Conservation (phyloP, 2,888 invertebrate genomes). For the Aricia artaxerxes region DNA sequence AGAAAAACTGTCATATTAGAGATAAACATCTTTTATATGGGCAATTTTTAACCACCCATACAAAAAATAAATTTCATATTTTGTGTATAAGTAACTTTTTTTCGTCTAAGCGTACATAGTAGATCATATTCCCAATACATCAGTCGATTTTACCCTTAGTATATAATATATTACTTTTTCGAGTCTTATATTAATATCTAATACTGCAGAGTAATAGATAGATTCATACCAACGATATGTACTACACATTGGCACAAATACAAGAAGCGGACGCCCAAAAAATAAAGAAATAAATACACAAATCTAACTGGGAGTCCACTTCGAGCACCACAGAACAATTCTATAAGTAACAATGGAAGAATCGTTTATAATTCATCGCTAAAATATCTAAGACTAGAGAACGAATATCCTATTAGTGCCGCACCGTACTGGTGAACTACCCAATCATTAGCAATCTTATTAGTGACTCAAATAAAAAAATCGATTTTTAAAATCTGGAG, state of each 20-base stretch:
- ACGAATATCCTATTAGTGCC: slow-evolving; percentile 47
- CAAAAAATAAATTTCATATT: too few species aligned
- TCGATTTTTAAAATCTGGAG: slow-evolving; percentile 35
- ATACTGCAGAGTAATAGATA: slow-evolving; percentile 74
- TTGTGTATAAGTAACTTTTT: too few species aligned
- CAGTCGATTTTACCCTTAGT: too few species aligned
- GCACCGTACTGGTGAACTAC: slow-evolving; percentile 45
- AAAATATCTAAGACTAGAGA: slow-evolving; percentile 73
- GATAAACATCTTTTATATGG: too few species aligned
- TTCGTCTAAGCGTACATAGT: too few species aligned
- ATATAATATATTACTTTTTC: slow-evolving; percentile 52
- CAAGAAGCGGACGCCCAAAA: slow-evolving; percentile 61
- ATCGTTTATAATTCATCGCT: slow-evolving; percentile 62
- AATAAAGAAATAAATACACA: slow-evolving; percentile 72
- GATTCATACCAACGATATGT: slow-evolving; percentile 71
- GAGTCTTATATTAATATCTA: slow-evolving; percentile 67
- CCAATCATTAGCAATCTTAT: too few species aligned
- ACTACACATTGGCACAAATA: slow-evolving; percentile 63
- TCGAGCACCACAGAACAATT: slow-evolving; percentile 63
- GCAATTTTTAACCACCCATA: too few species aligned
- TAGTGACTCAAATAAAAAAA: too few species aligned
- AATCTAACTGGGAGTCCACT: slow-evolving; percentile 67
- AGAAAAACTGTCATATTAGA: neutral
- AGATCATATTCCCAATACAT: too few species aligned
- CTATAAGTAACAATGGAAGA: slow-evolving; percentile 56